A percentile compares a stretch with the other conserved stretches of the same genome.
These are phyloP conservation scores for Pseudomyrmex gracilis DNA, from an alignment of 1,140 invertebrate genomes.

Conservation along the genomic window DNA sequence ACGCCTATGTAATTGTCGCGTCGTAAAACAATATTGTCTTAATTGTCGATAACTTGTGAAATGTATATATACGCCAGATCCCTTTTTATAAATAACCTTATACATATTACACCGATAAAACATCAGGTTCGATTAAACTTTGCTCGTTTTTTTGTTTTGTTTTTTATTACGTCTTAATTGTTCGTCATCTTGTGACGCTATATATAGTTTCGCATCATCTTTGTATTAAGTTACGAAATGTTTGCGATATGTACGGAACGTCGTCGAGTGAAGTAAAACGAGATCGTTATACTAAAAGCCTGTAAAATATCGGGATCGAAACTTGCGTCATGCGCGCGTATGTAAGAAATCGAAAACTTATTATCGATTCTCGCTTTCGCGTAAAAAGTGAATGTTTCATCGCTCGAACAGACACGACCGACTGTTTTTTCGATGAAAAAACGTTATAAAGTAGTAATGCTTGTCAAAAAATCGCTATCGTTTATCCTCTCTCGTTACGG, in stretches of 20 bases:
- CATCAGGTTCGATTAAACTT: background rate
- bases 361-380: background rate
- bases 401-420: background rate
- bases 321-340: background rate
- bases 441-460: constrained; percentile 3
- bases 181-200: background rate
- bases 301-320: background rate
- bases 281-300: too few relatives aligned
- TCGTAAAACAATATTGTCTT: constrained; percentile 46
- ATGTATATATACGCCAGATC: constrained; percentile 25
- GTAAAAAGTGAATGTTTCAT: background rate
- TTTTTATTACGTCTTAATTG: background rate
- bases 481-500: constrained; percentile 15
- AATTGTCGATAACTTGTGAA: constrained; percentile 30
- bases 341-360: background rate
- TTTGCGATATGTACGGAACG: constrained; percentile 31
- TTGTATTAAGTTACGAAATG: constrained; percentile 31
- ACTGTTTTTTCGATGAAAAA: background rate
- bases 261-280: background rate
- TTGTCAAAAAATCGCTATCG: background rate
- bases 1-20: constrained; percentile 1
- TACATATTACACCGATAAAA: constrained; percentile 26
- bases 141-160: too few relatives aligned
- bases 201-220: background rate
- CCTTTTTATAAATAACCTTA: constrained; percentile 22